These are phyloP conservation scores for Nestor notabilis DNA, from an alignment of 2,113 vertebrate genomes.

Conservation along the genomic window DNA sequence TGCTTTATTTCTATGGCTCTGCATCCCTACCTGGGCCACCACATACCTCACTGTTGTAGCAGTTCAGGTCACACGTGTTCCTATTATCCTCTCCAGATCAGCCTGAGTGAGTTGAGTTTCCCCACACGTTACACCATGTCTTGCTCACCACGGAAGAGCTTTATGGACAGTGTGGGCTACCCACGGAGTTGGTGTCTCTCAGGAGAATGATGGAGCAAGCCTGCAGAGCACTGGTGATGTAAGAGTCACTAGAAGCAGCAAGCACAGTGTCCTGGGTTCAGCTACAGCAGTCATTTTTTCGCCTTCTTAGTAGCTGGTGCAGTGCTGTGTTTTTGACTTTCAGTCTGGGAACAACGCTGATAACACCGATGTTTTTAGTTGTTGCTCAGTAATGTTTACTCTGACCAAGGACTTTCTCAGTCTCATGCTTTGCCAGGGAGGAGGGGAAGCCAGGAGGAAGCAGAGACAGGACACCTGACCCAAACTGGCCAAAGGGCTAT, in stretches of 20 bases:
- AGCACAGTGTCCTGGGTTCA: no score
- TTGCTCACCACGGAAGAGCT: not conserved
- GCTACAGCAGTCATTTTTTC: no score
- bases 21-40: not conserved
- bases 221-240: not conserved
- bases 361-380: no score
- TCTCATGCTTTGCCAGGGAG: no score
- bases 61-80: not conserved
- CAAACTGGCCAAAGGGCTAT: no score
- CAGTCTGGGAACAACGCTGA: no score
- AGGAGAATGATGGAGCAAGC: not conserved
- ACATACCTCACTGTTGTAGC: not conserved
- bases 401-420: no score
- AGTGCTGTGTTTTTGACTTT: no score
- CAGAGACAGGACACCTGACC: no score
- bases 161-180: not conserved
- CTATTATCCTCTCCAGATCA: not conserved
- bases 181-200: not conserved
- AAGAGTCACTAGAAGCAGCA: not conserved
- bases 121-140: rapidly evolving
- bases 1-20: not conserved
- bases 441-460: no score
- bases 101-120: not conserved
- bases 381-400: no score
- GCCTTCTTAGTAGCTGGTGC: no score